Evolutionary conservation across 2,113 vertebrate species (phyloP).

Genomic region (Lynx canadensis): DNA sequence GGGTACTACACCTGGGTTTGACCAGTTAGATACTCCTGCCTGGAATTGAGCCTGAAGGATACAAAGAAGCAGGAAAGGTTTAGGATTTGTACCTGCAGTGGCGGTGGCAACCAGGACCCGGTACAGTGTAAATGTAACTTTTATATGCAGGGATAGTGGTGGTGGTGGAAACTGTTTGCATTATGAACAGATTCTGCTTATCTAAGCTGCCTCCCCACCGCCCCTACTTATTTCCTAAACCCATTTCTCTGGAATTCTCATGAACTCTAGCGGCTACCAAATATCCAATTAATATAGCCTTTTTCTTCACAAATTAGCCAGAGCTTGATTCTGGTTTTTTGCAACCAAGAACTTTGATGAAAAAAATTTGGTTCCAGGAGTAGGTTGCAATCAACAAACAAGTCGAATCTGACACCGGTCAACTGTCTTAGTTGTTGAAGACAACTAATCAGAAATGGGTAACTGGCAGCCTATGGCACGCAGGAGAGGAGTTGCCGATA

Average conservation of each 20-base stretch:
- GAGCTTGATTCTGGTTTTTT: background rate
- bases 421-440: background rate
- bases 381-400: background rate
- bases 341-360: background rate
- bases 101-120: background rate
- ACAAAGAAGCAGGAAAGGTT: background rate
- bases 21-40: background rate
- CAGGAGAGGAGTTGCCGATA: background rate
- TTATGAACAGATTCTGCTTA: conserved; percentile 4
- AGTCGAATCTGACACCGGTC: background rate
- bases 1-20: background rate
- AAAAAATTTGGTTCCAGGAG: background rate
- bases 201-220: background rate
- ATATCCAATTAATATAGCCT: background rate
- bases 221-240: background rate
- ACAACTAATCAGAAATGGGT: background rate
- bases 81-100: background rate
- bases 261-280: background rate
- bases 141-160: too few relatives aligned
- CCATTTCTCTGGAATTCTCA: background rate
- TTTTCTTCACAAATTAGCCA: background rate
- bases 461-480: background rate
- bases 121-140: too few relatives aligned
- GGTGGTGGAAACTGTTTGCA: background rate
- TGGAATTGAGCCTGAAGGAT: background rate